Evolutionary conservation across 2,797 vertebrate genomes (phyloP).

Genomic region (Pipistrellus pipistrellus): DNA sequence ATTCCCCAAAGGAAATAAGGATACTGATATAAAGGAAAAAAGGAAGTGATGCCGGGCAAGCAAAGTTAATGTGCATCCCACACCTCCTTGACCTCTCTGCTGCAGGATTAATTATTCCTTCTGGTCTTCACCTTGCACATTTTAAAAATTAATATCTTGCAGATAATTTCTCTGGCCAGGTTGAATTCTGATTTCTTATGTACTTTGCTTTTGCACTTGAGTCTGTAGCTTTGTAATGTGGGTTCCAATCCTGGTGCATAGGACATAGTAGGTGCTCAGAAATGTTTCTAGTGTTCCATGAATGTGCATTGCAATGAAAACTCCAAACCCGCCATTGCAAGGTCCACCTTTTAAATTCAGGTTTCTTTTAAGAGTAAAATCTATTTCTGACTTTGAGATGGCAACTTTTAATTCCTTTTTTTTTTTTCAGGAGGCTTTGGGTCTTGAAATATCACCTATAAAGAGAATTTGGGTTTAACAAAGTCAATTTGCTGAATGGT

Average conservation of each 20-base stretch:
- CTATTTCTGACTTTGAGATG: background rate
- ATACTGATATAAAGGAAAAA: background rate
- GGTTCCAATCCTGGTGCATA: background rate
- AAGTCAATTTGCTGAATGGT: slow-evolving; percentile 51
- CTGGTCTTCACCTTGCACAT: background rate
- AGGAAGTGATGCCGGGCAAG: background rate
- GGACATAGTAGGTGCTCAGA: background rate
- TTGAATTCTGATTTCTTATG: background rate
- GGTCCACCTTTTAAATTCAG: background rate
- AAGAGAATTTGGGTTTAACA: slow-evolving; percentile 64
- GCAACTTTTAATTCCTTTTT: background rate
- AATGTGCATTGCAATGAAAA: background rate
- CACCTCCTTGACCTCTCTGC: background rate
- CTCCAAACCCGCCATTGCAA: background rate
- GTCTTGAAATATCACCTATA: background rate
- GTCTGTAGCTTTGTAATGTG: background rate
- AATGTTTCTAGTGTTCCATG: background rate
- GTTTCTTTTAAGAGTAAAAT: background rate
- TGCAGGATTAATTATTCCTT: background rate
- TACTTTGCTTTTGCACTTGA: background rate
- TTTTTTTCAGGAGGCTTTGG: background rate
- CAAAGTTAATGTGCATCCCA: background rate
- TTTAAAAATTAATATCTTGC: background rate
- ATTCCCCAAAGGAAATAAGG: background rate
- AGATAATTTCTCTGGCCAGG: background rate